Evolutionary conservation across 2,888 invertebrate genomes (phyloP).

Genomic region (Cosmorhoe ocellata): DNA sequence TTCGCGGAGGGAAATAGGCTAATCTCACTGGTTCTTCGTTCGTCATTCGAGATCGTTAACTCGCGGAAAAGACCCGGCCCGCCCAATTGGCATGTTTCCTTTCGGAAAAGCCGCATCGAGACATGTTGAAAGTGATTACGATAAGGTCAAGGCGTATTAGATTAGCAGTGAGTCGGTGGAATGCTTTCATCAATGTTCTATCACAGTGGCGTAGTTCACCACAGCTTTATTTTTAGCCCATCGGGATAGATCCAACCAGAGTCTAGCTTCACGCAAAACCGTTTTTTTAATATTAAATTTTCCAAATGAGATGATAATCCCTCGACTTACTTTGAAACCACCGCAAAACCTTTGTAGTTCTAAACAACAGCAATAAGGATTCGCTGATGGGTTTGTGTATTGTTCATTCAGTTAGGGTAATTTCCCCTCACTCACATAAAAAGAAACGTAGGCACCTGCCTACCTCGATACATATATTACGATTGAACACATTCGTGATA

Average conservation of each 20-base stretch:
- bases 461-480: no score
- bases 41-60: slow-evolving; percentile 24
- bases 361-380: slow-evolving; percentile 4
- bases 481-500: slow-evolving; percentile 35
- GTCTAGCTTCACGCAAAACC: no score
- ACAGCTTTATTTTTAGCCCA: no score
- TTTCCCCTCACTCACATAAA: slow-evolving; percentile 12
- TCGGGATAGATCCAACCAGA: no score
- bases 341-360: no score
- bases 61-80: slow-evolving; percentile 6
- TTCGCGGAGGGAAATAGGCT: slow-evolving; percentile 17
- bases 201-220: slow-evolving; percentile 11
- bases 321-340: no score
- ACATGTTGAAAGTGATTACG: slow-evolving; percentile 13
- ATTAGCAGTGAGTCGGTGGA: slow-evolving; percentile 30
- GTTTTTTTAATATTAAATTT: no score
- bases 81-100: slow-evolving; percentile 11
- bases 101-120: slow-evolving; percentile 3
- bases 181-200: slow-evolving; percentile 9
- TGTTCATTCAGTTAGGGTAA: slow-evolving; percentile 13
- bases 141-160: slow-evolving; percentile 29
- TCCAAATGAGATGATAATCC: no score
- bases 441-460: slow-evolving; percentile 10
- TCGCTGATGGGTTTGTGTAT: slow-evolving; percentile 14
- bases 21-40: slow-evolving; percentile 19